Evolutionary conservation across 2,797 vertebrate genomes (phyloP).

Genomic region (Halcyon badia): DNA sequence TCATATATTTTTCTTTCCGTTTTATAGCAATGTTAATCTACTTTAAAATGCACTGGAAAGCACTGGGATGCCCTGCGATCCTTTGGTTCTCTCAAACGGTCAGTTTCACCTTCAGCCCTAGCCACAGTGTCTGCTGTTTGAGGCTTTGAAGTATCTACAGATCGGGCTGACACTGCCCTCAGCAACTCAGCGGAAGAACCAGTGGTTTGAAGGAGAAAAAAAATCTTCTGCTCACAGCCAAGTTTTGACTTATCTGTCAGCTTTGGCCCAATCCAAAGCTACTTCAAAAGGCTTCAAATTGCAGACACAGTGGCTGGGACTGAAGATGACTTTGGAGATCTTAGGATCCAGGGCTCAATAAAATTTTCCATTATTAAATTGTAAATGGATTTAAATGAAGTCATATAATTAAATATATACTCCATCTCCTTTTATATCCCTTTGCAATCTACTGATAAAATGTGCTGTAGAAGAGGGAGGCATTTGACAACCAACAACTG

Average conservation of each 20-base stretch:
- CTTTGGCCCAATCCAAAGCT: conserved; percentile 5
- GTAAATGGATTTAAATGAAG: conserved; percentile 6
- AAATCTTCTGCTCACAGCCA: neutral
- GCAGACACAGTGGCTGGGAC: neutral
- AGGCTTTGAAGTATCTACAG: conserved; percentile 32
- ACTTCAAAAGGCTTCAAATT: conserved; percentile 30
- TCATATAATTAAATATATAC: neutral
- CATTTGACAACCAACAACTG: neutral
- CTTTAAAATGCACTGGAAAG: conserved; percentile 16
- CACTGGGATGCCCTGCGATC: neutral
- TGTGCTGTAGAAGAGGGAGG: neutral
- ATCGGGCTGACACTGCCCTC: neutral
- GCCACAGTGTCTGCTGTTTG: neutral
- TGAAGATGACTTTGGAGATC: neutral
- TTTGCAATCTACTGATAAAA: conserved; percentile 5
- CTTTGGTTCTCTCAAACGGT: neutral
- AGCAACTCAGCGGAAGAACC: neutral
- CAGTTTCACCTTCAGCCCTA: neutral
- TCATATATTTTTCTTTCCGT: neutral
- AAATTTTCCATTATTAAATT: conserved; percentile 11
- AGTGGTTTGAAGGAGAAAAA: neutral
- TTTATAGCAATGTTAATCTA: neutral
- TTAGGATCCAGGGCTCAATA: neutral
- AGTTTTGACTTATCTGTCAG: conserved; percentile 14
- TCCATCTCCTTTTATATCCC: neutral